Base-by-base conservation (phyloP, 2,797 vertebrate species). In the Holocentrus rufus region DNA sequence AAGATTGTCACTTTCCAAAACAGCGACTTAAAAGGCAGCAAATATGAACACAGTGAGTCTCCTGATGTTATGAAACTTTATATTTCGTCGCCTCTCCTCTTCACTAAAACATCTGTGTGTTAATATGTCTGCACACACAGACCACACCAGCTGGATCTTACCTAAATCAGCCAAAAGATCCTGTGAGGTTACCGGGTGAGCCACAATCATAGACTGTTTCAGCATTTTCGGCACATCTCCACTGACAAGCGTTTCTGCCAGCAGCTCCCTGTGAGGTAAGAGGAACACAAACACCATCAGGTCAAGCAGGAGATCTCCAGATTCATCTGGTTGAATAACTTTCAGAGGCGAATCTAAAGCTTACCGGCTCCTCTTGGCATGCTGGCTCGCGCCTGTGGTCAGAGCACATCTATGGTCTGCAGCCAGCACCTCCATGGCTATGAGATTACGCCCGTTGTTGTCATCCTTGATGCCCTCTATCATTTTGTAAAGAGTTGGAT, bases 181-280 rank as follows among this genome's bases (percentile, higher is more conserved):
- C 25, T 55, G 22, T 55, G 53, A 55, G 53, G 53, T 55, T 14
- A 55, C 11, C 15, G 53, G 53, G 25, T 55, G 53, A 55, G 22
- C 22, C 4, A 27, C 3, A 55, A 55, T 55, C 53, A 55, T 55
- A 17, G 22, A 55, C 22, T 30, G 23, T 30, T 55, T 55, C 23
- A 55, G 25, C 14, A 17, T 14, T 15, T 1, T 25, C 25, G 4
- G 11, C 25, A 55, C 53, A 30, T 55, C 53, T 55, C 53, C 53
- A 30, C 23, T 55, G 53, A 55, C 22, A 5, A 55, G 11, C 2
- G n/a, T 27, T 25, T 55, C 23, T 25, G 53, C 23, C 17, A 55
- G 23, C 11, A 55, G 53, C 25, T 55, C 15, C 53, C 53, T 55
- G 53, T 30, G 25, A 55, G 25, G 5, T n/a, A 50, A 50, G 17